Evolutionary conservation across 2,797 vertebrate genomes (phyloP).

Genomic region (Monodelphis domestica): DNA sequence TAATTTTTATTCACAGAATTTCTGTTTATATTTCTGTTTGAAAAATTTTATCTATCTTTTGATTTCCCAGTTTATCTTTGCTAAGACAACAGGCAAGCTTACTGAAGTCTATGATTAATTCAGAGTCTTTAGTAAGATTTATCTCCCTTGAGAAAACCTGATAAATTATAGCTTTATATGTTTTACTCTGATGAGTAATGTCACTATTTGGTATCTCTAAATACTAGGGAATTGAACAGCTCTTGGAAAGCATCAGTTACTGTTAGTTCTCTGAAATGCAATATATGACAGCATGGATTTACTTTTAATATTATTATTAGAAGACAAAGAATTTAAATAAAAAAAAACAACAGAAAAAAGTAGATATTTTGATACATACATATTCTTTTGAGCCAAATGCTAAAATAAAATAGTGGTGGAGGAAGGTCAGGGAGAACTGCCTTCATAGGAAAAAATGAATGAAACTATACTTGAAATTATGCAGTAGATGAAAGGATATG

Average conservation of each 20-base stretch:
- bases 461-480: background rate
- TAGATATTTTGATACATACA: conserved; percentile 5
- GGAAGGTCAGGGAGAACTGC: background rate
- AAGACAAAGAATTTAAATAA: conserved; percentile 3
- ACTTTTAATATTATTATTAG: background rate
- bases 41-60: conserved; percentile 54
- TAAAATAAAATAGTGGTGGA: conserved; percentile 1
- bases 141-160: conserved; percentile 63
- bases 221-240: conserved; percentile 55
- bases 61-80: conserved; percentile 77
- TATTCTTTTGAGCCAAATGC: background rate
- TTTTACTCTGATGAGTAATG: conserved; percentile 76
- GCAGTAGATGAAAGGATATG: background rate
- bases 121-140: conserved; percentile 66
- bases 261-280: conserved; percentile 40
- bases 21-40: conserved; percentile 63
- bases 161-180: conserved; percentile 75
- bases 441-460: background rate
- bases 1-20: conserved; percentile 62
- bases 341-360: conserved; percentile 24
- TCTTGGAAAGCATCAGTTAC: conserved; percentile 58
- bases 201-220: conserved; percentile 68
- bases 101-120: conserved; percentile 70
- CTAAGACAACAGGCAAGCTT: conserved; percentile 78
- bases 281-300: background rate